A percentile compares a stretch with the other conserved stretches of the same genome.
phyloP scores from a whole-genome alignment of 2,888 invertebrate species.

The Belgica antarctica region DNA sequence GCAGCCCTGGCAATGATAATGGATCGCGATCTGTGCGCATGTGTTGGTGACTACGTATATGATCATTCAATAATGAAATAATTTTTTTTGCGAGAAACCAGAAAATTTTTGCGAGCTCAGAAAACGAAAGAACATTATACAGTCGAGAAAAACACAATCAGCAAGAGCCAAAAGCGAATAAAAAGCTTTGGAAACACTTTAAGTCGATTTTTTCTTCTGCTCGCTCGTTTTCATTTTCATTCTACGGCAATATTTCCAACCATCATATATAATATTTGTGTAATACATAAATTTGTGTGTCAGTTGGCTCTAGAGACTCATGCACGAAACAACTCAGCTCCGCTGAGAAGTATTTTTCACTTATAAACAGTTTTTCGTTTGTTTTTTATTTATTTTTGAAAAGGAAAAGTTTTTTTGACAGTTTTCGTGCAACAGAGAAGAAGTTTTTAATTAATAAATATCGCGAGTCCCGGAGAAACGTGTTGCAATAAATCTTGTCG shows the following conservation, averaged over 20 bases:
- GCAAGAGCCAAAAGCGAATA: conserved; percentile 36
- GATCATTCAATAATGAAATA: conserved; percentile 16
- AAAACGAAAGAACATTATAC: conserved; percentile 31
- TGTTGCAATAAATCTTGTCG: background rate
- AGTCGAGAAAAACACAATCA: conserved; percentile 36
- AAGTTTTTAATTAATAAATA: conserved; percentile 4
- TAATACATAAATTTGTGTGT: conserved; percentile 43
- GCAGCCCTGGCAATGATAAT: conserved; percentile 15
- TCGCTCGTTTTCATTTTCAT: conserved; percentile 42
- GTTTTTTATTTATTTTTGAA: conserved; percentile 9
- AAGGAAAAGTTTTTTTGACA: background rate
- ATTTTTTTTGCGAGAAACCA: conserved; percentile 24
- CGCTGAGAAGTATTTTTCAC: conserved; percentile 13
- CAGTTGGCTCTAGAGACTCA: conserved; percentile 43
- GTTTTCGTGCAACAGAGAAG: background rate
- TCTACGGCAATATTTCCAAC: conserved; percentile 38
- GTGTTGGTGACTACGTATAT: background rate
- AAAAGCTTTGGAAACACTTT: conserved; percentile 36
- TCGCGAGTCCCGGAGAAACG: background rate
- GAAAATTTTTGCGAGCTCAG: conserved; percentile 34
- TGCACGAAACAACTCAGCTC: conserved; percentile 33
- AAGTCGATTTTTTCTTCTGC: too few species aligned
- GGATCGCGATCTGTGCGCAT: background rate
- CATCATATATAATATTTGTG: conserved; percentile 43
- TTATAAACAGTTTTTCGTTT: conserved; percentile 30